Percentiles rank a stretch among this genome's conserved stretches.
phyloP scores from a whole-genome alignment of 2,113 vertebrate species.

The Onychostoma macrolepis region DNA sequence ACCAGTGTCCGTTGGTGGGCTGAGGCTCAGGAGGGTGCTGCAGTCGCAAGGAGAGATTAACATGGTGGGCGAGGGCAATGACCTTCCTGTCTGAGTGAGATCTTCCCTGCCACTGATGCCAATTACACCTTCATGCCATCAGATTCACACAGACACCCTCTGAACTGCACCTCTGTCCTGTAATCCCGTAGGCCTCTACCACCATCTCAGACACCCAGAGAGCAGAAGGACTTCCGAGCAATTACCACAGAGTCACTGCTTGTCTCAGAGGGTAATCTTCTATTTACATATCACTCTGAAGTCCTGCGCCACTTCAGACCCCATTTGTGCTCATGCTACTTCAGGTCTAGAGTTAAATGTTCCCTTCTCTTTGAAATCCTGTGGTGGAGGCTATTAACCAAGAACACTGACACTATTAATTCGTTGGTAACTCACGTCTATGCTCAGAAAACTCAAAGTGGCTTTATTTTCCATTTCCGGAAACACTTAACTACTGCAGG shows the following conservation, averaged over 20 bases:
- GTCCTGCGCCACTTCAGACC: constrained; percentile 24
- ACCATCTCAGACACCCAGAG: constrained; percentile 36
- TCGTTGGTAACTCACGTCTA: neutral
- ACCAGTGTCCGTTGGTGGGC: constrained; percentile 26
- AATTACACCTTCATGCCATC: constrained; percentile 63
- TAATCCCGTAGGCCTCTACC: constrained; percentile 43
- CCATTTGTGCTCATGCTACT: constrained; percentile 21
- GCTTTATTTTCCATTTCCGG: neutral
- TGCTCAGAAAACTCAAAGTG: neutral
- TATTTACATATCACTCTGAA: constrained; percentile 70
- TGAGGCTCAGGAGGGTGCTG: constrained; percentile 45
- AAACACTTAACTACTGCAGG: constrained; percentile 29
- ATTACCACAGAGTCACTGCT: constrained; percentile 65
- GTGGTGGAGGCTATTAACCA: neutral
- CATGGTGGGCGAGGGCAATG: constrained; percentile 60
- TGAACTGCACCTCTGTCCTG: constrained; percentile 28
- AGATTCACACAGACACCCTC: constrained; percentile 51
- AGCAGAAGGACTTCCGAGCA: constrained; percentile 61
- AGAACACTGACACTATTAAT: constrained; percentile 4
- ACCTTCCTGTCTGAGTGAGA: constrained; percentile 63
- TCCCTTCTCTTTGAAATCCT: constrained; percentile 32
- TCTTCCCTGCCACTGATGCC: constrained; percentile 63
- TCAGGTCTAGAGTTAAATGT: constrained; percentile 36
- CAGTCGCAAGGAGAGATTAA: constrained; percentile 62
- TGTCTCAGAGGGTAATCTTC: constrained; percentile 64